Percentiles rank a stretch among this genome's conserved stretches.
phyloP scores from a whole-genome alignment of 1,140 invertebrate species.

The roundworm (Caenorhabditis elegans) region WBcel235 BX284606.5:12261501-12262000 shows the following conservation, averaged over 20 bases:
- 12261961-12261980: constrained; percentile 59
- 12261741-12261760: neutral
- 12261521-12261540: constrained; percentile 64
- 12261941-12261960: constrained; percentile 54
- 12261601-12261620: constrained; percentile 64
- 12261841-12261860: neutral
- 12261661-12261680: constrained; percentile 40
- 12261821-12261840: constrained; percentile 30
- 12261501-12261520: constrained; percentile 60
- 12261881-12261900: constrained; percentile 18
- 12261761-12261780: neutral
- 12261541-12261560: constrained; percentile 60
- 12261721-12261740: neutral
- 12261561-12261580: neutral
- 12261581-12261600: neutral
- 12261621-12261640: constrained; percentile 61
- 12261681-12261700: constrained; percentile 58
- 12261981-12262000: constrained; percentile 54
- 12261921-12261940: constrained; percentile 32
- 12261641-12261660: constrained; percentile 65
- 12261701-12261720: constrained; percentile 52
- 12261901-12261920: neutral
- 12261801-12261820: too few species aligned
- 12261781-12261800: constrained; percentile 12
- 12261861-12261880: neutral